A percentile compares a stretch with the other conserved stretches of the same genome.
Evolutionary conservation across 2,113 vertebrate genomes (phyloP).

Genomic region (Corynorhinus townsendii): DNA sequence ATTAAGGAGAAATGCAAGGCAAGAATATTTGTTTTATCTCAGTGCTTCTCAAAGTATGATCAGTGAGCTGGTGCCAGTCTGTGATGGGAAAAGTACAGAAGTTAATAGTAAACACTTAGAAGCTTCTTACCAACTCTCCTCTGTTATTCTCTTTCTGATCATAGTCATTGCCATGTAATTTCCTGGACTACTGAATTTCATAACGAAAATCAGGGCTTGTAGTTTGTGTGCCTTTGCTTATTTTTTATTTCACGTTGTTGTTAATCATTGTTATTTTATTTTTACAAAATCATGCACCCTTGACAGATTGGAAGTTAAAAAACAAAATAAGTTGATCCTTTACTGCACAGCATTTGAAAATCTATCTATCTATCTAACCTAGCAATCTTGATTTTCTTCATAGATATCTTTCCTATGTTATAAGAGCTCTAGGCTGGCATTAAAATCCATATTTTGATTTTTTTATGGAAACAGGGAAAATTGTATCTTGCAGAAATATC

Average conservation of each 20-base stretch:
- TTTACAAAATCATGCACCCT: neutral
- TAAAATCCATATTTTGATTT: neutral
- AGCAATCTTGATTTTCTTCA: neutral
- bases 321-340: neutral
- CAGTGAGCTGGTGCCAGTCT: neutral
- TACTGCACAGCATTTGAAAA: neutral
- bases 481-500: neutral
- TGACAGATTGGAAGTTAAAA: constrained; percentile 14
- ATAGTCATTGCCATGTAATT: neutral
- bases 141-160: neutral
- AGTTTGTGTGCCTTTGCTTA: neutral
- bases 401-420: neutral
- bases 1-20: neutral
- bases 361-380: neutral
- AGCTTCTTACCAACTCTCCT: neutral
- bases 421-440: neutral
- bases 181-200: neutral
- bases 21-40: neutral
- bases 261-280: neutral
- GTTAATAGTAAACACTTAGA: neutral
- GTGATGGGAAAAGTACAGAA: neutral
- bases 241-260: neutral
- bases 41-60: neutral
- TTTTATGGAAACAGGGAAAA: neutral
- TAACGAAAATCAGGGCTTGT: neutral